Evolutionary conservation across 2,888 invertebrate species (phyloP).

Genomic region (Drosophila subquinaria): DNA sequence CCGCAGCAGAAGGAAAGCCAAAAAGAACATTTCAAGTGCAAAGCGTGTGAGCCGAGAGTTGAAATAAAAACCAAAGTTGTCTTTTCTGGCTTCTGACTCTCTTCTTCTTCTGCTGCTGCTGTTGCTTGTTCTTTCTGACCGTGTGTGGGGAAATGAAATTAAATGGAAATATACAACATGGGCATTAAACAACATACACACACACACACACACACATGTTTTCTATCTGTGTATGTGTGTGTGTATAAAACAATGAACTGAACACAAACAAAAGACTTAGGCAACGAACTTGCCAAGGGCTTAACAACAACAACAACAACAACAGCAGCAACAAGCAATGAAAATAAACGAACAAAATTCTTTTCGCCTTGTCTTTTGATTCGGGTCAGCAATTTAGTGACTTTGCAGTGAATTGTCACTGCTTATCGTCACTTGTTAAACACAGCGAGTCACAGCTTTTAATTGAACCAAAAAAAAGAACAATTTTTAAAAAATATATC

Average conservation of each 20-base stretch:
- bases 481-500: background rate
- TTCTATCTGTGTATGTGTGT: background rate
- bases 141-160: conserved; percentile 64
- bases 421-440: conserved; percentile 16
- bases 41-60: conserved; percentile 75
- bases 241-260: conserved; percentile 48
- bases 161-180: conserved; percentile 61
- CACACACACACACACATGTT: conserved; percentile 12
- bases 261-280: conserved; percentile 66
- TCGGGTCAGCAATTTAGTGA: conserved; percentile 46
- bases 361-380: conserved; percentile 36
- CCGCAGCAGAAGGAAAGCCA: conserved; percentile 49
- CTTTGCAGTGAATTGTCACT: conserved; percentile 49
- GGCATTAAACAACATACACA: conserved; percentile 51
- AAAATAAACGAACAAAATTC: conserved; percentile 25
- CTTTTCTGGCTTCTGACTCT: background rate
- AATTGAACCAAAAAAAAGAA: background rate
- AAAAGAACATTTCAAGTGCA: conserved; percentile 71
- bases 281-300: conserved; percentile 63
- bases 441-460: conserved; percentile 6
- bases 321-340: background rate
- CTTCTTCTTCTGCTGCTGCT: conserved; percentile 10
- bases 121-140: conserved; percentile 13
- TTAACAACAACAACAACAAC: conserved; percentile 23
- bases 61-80: conserved; percentile 67